Conservation (phyloP, 2,797 vertebrate species). For the Delichon dasypus region DNA sequence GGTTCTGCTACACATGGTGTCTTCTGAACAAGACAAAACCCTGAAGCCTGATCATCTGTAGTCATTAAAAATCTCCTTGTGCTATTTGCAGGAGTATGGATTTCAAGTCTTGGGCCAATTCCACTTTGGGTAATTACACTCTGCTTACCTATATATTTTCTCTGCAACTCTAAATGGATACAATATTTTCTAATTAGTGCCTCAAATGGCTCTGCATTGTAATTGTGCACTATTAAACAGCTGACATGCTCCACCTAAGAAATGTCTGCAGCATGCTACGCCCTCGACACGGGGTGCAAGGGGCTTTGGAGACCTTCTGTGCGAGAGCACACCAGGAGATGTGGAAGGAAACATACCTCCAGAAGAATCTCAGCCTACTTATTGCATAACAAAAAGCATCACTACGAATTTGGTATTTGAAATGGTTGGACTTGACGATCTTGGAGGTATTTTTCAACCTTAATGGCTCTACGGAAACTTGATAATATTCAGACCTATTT, state of each 20-base stretch:
- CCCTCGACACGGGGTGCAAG: not conserved
- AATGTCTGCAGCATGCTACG: not conserved
- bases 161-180: conserved; percentile 61
- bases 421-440: not conserved
- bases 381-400: not conserved
- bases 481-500: not conserved
- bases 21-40: not conserved
- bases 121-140: conserved; percentile 67
- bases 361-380: not conserved
- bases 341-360: not conserved
- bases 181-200: conserved; percentile 66
- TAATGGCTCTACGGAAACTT: not conserved
- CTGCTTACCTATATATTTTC: conserved; percentile 68
- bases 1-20: not conserved
- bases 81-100: conserved; percentile 61
- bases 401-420: not conserved
- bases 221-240: conserved; percentile 41
- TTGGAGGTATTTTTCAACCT: not conserved
- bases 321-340: not conserved
- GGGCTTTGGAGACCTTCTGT: not conserved
- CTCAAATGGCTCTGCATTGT: conserved; percentile 44
- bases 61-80: conserved; percentile 60
- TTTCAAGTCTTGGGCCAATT: conserved; percentile 60
- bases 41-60: not conserved
- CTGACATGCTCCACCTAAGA: not conserved